These are phyloP conservation scores for Halisarca cf. caerulea DNA, from an alignment of 37 sponge, comb jelly and placozoan species.

Conservation along the genomic window DNA sequence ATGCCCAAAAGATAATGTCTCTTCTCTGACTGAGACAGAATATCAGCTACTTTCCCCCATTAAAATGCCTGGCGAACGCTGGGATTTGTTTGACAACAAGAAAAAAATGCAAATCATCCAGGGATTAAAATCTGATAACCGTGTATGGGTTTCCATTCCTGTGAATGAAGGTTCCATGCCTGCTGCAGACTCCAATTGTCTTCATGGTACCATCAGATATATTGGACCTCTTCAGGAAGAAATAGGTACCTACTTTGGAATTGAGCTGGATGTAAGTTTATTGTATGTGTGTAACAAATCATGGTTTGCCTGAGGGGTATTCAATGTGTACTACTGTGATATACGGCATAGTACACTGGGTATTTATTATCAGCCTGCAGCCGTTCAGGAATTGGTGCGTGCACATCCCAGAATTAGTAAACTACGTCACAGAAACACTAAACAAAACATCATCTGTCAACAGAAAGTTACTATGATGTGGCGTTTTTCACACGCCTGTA, in stretches of 20 bases:
- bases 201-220: neutral
- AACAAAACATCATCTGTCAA: too few species aligned
- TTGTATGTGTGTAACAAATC: neutral
- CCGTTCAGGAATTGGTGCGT: too few species aligned
- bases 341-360: neutral
- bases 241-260: neutral
- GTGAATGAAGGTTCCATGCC: neutral
- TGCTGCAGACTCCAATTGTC: neutral
- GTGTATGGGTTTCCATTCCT: conserved; percentile 12
- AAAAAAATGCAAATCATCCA: neutral
- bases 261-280: conserved; percentile 1
- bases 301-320: neutral
- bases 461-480: too few species aligned
- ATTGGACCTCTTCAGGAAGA: neutral
- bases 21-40: neutral
- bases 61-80: neutral
- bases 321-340: neutral
- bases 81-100: neutral
- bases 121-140: neutral
- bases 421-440: too few species aligned
- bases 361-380: neutral
- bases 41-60: neutral
- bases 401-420: too few species aligned
- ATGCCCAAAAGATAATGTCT: neutral
- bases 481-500: too few species aligned